Evolutionary conservation across 2,113 vertebrate genomes (phyloP), one percentile per base, ranked within the genome.

Genomic region (Scophthalmus maximus): DNA sequence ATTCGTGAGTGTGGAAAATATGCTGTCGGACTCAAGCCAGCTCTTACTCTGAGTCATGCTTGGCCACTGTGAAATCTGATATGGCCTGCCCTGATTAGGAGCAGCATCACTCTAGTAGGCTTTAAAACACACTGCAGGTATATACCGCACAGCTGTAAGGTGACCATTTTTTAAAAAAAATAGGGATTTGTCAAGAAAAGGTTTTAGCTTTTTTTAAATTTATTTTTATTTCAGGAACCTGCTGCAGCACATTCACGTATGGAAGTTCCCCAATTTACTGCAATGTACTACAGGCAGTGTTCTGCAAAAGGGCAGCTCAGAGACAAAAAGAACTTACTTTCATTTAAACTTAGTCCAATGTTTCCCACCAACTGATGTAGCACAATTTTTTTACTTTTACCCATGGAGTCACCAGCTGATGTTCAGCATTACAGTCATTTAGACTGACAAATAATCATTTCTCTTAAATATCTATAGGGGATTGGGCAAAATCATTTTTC

Each of bases 51-150:
- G 85, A 90, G 79, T 91, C 85, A 90, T 55, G 71, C 64, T 83
- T 85, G 76, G 72, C 74, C 50, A 70, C 79, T 85, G 87, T 88
- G 88, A 86, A 91, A 91, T 79, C 72, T 85, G 88, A 91, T 86
- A 85, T 50, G 78, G 55, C 65, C 70, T 61, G 69, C 76, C 70
- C 69, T 90, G 88, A 89, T 89, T 80, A 56, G 75, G 50, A 68
- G 81, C 44, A 74, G n/a, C n/a, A n/a, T n/a, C n/a, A n/a, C n/a
- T n/a, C n/a, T n/a, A n/a, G 60, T 69, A 75, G 55, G 72, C 49
- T 49, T 78, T 68, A 70, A 78, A 80, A 79, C 63, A 51, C 74
- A 73, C 42, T 72, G 78, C 82, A 87, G 73, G 26, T 68, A 68
- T 57, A 79, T 26, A 66, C 50, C 23, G 65, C 73, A 78, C 68